These are phyloP conservation scores for Lomographa bimaculata DNA, from an alignment of 2,888 invertebrate genomes.

Conservation along the genomic window DNA sequence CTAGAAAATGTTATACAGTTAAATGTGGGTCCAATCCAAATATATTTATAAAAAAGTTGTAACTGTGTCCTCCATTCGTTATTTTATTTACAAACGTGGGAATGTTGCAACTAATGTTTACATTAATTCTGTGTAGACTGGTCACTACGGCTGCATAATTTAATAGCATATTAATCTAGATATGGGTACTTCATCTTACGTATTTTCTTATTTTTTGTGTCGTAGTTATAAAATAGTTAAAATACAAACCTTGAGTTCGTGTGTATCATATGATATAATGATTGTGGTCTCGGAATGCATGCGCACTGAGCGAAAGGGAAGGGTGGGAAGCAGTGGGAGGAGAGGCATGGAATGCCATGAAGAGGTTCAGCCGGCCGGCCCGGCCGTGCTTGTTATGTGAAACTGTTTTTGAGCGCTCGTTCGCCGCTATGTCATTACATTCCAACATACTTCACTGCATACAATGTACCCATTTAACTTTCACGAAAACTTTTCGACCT, in stretches of 20 bases:
- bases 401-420: constrained; percentile 65
- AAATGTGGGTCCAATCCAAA: no score
- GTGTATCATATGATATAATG: constrained; percentile 50
- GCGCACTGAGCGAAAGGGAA: constrained; percentile 67
- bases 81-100: no score
- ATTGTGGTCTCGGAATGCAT: constrained; percentile 66
- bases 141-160: no score
- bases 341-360: constrained; percentile 74
- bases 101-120: no score
- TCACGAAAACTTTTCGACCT: not conserved
- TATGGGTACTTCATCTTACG: no score
- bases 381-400: constrained; percentile 77
- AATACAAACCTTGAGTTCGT: no score
- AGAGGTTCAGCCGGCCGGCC: constrained; percentile 70
- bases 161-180: no score
- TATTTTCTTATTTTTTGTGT: constrained; percentile 13
- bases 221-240: constrained; percentile 11
- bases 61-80: no score
- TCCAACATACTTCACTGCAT: constrained; percentile 19
- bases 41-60: no score
- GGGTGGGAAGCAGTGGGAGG: constrained; percentile 49
- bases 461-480: constrained; percentile 1
- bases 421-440: constrained; percentile 40
- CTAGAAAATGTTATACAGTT: no score
- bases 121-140: no score